phyloP scores from a whole-genome alignment of 2,113 vertebrate species.

The Budorcas taxicolor region DNA sequence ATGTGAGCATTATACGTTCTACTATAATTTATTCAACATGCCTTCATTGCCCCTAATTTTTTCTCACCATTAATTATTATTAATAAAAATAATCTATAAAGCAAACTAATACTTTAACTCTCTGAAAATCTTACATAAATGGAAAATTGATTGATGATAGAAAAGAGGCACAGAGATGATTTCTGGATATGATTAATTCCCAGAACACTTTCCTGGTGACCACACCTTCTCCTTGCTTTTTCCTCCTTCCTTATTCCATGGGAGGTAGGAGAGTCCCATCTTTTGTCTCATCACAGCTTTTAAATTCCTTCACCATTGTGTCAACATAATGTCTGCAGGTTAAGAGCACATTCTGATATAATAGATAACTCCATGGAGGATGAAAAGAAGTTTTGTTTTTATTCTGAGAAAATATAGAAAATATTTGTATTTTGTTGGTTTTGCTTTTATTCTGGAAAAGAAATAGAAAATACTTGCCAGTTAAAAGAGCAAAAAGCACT shows the following conservation, averaged over 20 bases:
- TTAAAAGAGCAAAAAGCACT: neutral
- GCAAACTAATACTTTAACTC: neutral
- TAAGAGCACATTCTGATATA: neutral
- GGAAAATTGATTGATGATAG: neutral
- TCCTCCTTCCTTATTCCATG: neutral
- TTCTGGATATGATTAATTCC: neutral
- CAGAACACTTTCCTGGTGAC: neutral
- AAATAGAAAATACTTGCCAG: neutral
- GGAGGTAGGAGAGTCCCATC: neutral
- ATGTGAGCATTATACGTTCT: neutral
- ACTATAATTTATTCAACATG: neutral
- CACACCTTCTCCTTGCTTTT: neutral
- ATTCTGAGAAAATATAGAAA: neutral
- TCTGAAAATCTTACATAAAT: neutral
- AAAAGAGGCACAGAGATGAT: neutral
- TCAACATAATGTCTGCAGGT: neutral
- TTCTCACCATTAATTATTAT: neutral
- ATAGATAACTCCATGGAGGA: neutral
- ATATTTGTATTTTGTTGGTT: neutral
- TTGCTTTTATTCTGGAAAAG: neutral
- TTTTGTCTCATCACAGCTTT: neutral
- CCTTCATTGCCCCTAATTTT: neutral
- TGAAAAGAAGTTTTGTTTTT: neutral
- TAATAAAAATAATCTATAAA: neutral
- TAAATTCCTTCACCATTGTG: neutral